A percentile compares a stretch with the other conserved stretches of the same genome.
These are phyloP conservation scores for Dasyornis broadbenti DNA, from an alignment of 2,113 vertebrate species.

Conservation along the genomic window DNA sequence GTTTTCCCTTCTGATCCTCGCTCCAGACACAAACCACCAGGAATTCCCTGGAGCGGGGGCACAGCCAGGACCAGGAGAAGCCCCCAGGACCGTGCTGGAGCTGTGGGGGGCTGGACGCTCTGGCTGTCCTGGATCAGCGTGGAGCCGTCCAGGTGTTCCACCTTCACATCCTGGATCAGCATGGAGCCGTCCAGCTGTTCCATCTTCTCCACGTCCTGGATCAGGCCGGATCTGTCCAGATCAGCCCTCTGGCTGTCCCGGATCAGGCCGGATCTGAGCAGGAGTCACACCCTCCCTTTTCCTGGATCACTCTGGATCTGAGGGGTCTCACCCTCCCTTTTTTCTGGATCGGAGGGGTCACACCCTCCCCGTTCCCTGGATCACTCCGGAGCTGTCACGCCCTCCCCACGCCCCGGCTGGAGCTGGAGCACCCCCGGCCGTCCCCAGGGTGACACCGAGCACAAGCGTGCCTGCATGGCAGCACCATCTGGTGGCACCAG, in stretches of 20 bases:
- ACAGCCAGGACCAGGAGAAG: too few relatives aligned
- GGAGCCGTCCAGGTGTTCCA: not conserved
- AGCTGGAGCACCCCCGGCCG: not conserved
- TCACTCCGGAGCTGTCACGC: too few relatives aligned
- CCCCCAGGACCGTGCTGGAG: not conserved
- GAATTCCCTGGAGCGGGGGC: too few relatives aligned
- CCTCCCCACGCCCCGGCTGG: too few relatives aligned
- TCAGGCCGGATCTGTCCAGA: not conserved
- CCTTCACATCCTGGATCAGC: not conserved
- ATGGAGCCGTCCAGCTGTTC: not conserved
- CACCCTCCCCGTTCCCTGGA: not conserved
- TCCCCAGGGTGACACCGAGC: not conserved
- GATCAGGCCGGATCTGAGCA: not conserved
- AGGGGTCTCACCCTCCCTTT: rapidly evolving
- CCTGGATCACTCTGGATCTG: not conserved
- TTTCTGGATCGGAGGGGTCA: not conserved
- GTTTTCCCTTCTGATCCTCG: not conserved
- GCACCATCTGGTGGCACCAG: slow-evolving; percentile 41
- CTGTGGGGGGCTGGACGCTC: not conserved
- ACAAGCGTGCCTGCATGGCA: not conserved
- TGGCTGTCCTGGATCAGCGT: not conserved
- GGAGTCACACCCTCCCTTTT: too few relatives aligned
- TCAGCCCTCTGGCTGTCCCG: too few relatives aligned
- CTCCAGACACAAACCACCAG: not conserved
- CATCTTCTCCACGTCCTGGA: not conserved